Percentiles rank a stretch among this genome's conserved stretches.
Evolutionary conservation across 2,113 vertebrate genomes (phyloP).

Genomic region (Nerophis ophidion): DNA sequence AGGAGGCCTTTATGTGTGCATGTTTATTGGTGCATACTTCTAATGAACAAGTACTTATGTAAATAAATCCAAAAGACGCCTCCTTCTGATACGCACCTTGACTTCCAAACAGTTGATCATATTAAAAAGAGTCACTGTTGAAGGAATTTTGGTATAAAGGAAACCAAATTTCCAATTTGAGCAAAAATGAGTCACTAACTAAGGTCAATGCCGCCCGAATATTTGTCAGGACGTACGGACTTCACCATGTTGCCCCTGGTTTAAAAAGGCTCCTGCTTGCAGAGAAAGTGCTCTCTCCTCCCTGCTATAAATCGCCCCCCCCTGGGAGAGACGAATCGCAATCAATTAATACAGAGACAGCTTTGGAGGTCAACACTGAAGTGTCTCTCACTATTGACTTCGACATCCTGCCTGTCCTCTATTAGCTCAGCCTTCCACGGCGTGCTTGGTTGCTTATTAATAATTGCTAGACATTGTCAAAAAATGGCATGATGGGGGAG

Average conservation of each 20-base stretch:
- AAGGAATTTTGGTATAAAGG: no score
- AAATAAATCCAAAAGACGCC: no score
- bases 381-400: conserved; percentile 57
- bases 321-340: conserved; percentile 54
- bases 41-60: no score
- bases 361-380: conserved; percentile 66
- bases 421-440: conserved; percentile 16
- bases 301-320: conserved; percentile 44
- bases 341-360: conserved; percentile 66
- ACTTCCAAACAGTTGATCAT: no score
- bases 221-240: neutral
- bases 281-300: conserved; percentile 35
- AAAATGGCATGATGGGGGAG: conserved; percentile 17
- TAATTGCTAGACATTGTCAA: conserved; percentile 27
- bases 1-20: no score
- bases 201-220: no score
- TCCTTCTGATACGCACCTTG: no score
- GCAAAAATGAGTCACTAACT: no score
- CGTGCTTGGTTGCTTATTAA: conserved; percentile 26
- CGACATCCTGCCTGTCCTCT: conserved; percentile 33
- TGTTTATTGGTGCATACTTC: no score
- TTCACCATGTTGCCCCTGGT: conserved; percentile 7
- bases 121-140: no score
- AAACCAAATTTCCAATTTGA: neutral
- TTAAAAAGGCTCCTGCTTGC: conserved; percentile 27